phyloP scores from a whole-genome alignment of 2,113 vertebrate genomes.

The Nibea albiflora region DNA sequence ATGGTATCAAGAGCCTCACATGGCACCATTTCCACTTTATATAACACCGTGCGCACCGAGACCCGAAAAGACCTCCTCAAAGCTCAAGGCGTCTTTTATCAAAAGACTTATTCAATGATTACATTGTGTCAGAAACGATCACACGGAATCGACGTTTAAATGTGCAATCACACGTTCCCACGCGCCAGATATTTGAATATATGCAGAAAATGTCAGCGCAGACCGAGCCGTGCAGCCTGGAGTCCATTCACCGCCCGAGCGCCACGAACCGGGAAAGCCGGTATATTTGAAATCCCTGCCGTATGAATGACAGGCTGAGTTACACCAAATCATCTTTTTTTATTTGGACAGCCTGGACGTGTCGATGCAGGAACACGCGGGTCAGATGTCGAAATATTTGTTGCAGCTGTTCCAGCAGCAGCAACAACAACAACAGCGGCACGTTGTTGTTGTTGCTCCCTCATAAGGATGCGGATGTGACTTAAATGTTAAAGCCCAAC shows the following conservation, averaged over 20 bases:
- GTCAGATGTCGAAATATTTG: neutral
- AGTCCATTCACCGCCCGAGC: constrained; percentile 36
- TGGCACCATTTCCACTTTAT: constrained; percentile 9
- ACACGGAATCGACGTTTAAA: neutral
- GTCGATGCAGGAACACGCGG: accelerated
- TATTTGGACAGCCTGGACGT: too few relatives aligned
- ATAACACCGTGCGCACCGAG: neutral
- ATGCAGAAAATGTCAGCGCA: neutral
- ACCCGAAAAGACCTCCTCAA: neutral
- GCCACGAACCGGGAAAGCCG: constrained; percentile 67
- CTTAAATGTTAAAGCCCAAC: neutral
- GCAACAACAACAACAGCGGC: constrained; percentile 1
- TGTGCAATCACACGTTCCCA: neutral
- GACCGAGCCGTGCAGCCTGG: neutral
- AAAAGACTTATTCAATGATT: neutral
- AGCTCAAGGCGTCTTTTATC: neutral
- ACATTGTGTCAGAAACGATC: neutral
- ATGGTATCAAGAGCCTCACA: neutral
- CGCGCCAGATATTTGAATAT: neutral
- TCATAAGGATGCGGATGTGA: constrained; percentile 3
- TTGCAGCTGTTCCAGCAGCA: neutral
- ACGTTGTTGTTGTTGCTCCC: constrained; percentile 19
- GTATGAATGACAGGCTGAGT: constrained; percentile 16
- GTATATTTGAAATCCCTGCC: constrained; percentile 42
- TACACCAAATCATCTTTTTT: neutral